Evolutionary conservation across 2,797 vertebrate species (phyloP), one percentile per base, ranked within the genome.

Genomic region (Fistularia tabacaria): DNA sequence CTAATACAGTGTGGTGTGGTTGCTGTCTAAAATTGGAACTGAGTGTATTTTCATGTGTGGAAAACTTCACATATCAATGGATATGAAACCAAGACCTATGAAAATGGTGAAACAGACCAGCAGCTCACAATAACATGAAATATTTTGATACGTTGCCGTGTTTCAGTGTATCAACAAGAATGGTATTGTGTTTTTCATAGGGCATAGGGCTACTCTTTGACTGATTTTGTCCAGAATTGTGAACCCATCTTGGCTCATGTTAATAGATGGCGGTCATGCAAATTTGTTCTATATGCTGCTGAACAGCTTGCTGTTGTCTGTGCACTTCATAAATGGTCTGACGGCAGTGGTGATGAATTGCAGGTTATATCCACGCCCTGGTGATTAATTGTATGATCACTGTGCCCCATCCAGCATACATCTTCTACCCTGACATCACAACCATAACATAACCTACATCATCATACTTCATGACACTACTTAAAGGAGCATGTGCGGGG

Each of bases 351-450:
- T 45, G 80, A 87, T 84, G 66, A 74, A 87, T 85, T 62, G 54
- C 38, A 73, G 57, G 66, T 80, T 65, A 57, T 62, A 64, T 76
- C 64, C 59, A 60, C 53, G 60, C 70, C 54, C 49, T 14, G 43
- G 73, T 84, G 83, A 88, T 82, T 69, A 78, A 87, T 85, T 48
- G 54, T 56, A 40, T 2, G 39, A 40, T 40, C 25, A 25, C 25
- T 25, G 25, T 25, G 25, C 2, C 25, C 25, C 25, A 25, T 25
- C 25, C 25, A 25, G 25, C 25, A 25, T 25, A 25, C 25, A 25
- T 25, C 25, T 25, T 25, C 25, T 25, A 25, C 25, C 25, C 25
- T 25, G 25, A 25, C 25, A 25, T 25, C 5, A 5, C 25, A 25
- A 25, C 25, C 25, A 25, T 25, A 25, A 25, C 25, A 25, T 25